These are phyloP conservation scores for Eristalinus aeneus DNA, from an alignment of 2,888 invertebrate species.

Conservation along the genomic window DNA sequence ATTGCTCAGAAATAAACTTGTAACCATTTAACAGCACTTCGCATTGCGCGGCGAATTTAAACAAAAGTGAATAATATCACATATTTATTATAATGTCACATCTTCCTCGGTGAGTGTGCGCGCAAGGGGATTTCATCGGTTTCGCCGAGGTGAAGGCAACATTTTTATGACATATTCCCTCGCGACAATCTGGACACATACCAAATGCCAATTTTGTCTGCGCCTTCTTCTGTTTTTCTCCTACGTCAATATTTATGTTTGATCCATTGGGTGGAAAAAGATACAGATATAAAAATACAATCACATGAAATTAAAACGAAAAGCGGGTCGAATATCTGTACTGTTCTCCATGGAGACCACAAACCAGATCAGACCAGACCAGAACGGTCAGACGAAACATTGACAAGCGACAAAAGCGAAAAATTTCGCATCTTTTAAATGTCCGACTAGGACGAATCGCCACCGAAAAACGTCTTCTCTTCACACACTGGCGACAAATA, in stretches of 20 bases:
- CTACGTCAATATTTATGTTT: slow-evolving; percentile 48
- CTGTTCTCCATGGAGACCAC: slow-evolving; percentile 27
- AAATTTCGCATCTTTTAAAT: slow-evolving; percentile 66
- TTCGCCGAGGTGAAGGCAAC: slow-evolving; percentile 35
- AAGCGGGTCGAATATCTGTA: slow-evolving; percentile 57
- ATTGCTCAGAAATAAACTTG: slow-evolving; percentile 68
- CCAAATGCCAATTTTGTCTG: slow-evolving; percentile 43
- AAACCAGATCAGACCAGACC: background rate
- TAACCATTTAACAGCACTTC: slow-evolving; percentile 69
- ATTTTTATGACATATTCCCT: slow-evolving; percentile 71
- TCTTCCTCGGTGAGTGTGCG: slow-evolving; percentile 23
- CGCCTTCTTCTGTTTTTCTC: slow-evolving; percentile 33
- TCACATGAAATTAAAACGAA: slow-evolving; percentile 57
- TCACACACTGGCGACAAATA: slow-evolving; percentile 62
- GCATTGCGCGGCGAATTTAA: slow-evolving; percentile 35
- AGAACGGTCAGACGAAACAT: slow-evolving; percentile 30
- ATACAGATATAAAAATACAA: slow-evolving; percentile 67
- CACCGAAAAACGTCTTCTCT: slow-evolving; percentile 24
- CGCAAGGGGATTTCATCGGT: slow-evolving; percentile 4
- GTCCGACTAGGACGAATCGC: slow-evolving; percentile 60
- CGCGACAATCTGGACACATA: slow-evolving; percentile 57
- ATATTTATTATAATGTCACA: slow-evolving; percentile 71
- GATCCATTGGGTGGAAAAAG: slow-evolving; percentile 53
- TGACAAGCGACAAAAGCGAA: slow-evolving; percentile 44
- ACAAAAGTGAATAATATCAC: slow-evolving; percentile 67